Conservation (phyloP, 2,888 invertebrate species). For the Acrobasis suavella region DNA sequence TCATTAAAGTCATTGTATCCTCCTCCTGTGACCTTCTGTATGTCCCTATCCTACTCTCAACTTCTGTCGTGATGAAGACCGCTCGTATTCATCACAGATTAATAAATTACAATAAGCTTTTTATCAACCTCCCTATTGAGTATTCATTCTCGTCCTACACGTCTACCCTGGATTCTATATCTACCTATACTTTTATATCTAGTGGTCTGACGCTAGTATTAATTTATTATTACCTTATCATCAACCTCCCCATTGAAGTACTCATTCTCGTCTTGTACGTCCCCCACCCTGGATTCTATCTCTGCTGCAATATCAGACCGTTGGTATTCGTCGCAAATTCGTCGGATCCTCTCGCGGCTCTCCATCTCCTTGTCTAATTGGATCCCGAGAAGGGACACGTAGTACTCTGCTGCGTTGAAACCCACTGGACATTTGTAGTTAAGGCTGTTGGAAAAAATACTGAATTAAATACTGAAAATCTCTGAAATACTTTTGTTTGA, state of each 20-base stretch:
- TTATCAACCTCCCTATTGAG: conserved; percentile 59
- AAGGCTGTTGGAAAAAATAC: conserved; percentile 65
- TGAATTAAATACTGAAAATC: background rate
- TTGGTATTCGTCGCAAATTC: conserved; percentile 82
- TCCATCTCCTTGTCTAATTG: conserved; percentile 67
- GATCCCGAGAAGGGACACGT: conserved; percentile 84
- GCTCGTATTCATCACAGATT: too few relatives aligned
- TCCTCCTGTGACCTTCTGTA: too few relatives aligned
- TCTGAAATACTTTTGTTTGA: too few relatives aligned
- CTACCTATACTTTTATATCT: too few relatives aligned
- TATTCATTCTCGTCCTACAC: conserved; percentile 71
- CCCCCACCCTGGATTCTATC: conserved; percentile 62
- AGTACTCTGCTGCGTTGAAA: conserved; percentile 94
- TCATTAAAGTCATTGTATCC: too few relatives aligned
- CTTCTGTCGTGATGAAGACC: too few relatives aligned
- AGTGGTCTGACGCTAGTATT: too few relatives aligned
- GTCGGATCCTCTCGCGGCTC: conserved; percentile 67
- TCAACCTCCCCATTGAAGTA: conserved; percentile 66
- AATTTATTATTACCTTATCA: conserved; percentile 51
- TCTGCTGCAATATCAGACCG: conserved; percentile 69
- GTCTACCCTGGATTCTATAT: conserved; percentile 32
- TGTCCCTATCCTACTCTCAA: too few relatives aligned
- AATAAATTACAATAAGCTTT: conserved; percentile 47
- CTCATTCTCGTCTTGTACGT: conserved; percentile 67
- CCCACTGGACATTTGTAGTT: conserved; percentile 86